phyloP scores from a whole-genome alignment of 2,888 invertebrate genomes.

The Malthinus flaveolus region DNA sequence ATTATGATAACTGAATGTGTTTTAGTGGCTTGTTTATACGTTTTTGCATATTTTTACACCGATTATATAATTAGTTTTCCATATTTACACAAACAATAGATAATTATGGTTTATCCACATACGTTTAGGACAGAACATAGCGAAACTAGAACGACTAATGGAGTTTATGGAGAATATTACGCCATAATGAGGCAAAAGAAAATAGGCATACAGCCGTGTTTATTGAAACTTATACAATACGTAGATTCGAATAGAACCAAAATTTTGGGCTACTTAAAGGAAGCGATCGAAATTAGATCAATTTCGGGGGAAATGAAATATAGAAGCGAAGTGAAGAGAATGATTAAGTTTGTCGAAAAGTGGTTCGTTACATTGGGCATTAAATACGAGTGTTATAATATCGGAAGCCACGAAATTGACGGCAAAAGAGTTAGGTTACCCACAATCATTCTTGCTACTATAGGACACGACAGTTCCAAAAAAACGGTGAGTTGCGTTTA shows the following conservation, averaged over 20 bases:
- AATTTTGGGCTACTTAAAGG: constrained; percentile 46
- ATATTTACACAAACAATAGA: constrained; percentile 42
- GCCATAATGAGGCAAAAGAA: constrained; percentile 42
- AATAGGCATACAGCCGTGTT: constrained; percentile 48
- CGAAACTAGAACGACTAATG: constrained; percentile 51
- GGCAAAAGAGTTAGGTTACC: constrained; percentile 50
- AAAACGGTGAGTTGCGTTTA: constrained; percentile 51
- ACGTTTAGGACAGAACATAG: constrained; percentile 51
- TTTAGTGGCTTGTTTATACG: constrained; percentile 47
- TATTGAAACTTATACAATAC: constrained; percentile 51
- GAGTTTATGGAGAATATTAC: constrained; percentile 50
- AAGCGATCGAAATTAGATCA: constrained; percentile 50
- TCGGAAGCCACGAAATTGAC: constrained; percentile 45
- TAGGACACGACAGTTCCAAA: constrained; percentile 46
- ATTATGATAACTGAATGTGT: constrained; percentile 45
- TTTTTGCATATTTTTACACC: constrained; percentile 50
- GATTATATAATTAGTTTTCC: constrained; percentile 50
- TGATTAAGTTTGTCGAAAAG: constrained; percentile 48
- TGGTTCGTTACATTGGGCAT: constrained; percentile 52
- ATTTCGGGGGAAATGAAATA: constrained; percentile 47
- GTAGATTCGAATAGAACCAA: constrained; percentile 48
- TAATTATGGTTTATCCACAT: constrained; percentile 50
- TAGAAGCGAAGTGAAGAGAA: constrained; percentile 42
- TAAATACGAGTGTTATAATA: constrained; percentile 51
- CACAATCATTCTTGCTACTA: constrained; percentile 49